Evolutionary conservation across 2,113 vertebrate species (phyloP), one percentile per base, ranked within the genome.

Genomic region (Eidolon helvum): DNA sequence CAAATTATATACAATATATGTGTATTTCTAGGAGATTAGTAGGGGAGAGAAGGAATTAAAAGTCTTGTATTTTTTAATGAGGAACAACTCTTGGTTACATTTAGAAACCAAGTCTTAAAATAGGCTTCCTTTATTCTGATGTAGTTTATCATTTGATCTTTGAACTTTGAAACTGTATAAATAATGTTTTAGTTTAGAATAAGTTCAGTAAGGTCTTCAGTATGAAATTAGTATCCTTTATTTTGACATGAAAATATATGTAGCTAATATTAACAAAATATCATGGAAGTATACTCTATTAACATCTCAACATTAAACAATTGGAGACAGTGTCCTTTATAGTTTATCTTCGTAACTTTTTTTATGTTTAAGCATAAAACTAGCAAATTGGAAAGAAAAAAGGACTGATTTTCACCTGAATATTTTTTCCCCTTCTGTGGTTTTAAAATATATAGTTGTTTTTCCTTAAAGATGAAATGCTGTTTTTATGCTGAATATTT

Each of bases 231-330:
- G 5, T 66, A 5, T 40, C 0, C 16, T 83, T 93, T 12, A 72
- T 92, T 63, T 94, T 84, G 65, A 9, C 45, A 71, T 93, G 48
- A 85, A 89, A 91, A 90, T 92, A 90, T 92, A 11, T 83, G 22
- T 95, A 57, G 28, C 35, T 92, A 63, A 65, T 68, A 12, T 26
- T 86, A 55, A 87, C 14, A 93, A 75, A 86, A 82, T 69, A 24
- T 77, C 86, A 9, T 12, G 19, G 7, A 35, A 57, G 4, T 84
- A 0, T 55, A 16, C 4, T 85, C 14, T 88, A 43, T 63, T 75
- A 74, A 78, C 24, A 68, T 89, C 21, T n/a, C 45, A 94, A 33
- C 12, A 61, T 90, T 96, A 69, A 92, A 85, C 28, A 74, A 45
- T 75, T 69, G 30, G 26, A 95, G 30, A 48, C 2, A 8, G 33